Evolutionary conservation across 1,140 invertebrate genomes (phyloP).

Genomic region (Drosophila setifemur): DNA sequence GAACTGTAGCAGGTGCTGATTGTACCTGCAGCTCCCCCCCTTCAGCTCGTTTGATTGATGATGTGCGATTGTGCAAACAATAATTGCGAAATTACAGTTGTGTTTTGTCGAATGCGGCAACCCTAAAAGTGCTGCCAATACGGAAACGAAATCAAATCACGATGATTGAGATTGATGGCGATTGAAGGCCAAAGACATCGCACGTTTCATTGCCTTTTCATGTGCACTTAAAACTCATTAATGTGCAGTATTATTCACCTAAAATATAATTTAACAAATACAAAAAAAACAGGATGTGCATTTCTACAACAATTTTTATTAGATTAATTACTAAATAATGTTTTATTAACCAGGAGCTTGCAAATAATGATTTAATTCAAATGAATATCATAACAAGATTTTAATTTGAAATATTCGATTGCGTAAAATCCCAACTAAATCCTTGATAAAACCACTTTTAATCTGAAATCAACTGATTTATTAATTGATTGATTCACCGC

Average conservation of each 20-base stretch:
- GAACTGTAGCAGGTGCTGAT: conserved; percentile 38
- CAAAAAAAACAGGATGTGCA: neutral
- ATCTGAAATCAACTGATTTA: conserved; percentile 29
- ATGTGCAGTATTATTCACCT: no score
- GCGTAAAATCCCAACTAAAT: no score
- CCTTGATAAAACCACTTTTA: conserved; percentile 17
- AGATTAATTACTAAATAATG: neutral
- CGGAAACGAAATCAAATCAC: conserved; percentile 32
- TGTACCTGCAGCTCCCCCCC: neutral
- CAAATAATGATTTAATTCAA: no score
- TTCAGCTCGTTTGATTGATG: conserved; percentile 37
- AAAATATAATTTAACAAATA: no score
- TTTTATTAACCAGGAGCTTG: no score
- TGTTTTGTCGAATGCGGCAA: conserved; percentile 26
- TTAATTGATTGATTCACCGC: conserved; percentile 44
- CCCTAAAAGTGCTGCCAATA: conserved; percentile 30
- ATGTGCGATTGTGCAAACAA: conserved; percentile 45
- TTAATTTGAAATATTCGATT: no score
- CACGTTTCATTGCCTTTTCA: neutral
- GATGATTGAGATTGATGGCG: conserved; percentile 41
- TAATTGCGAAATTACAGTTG: conserved; percentile 48
- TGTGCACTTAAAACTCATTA: neutral
- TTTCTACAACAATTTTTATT: neutral
- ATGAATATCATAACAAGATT: no score
- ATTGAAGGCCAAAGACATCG: conserved; percentile 8